Conservation (phyloP, 2,113 vertebrate genomes). For the Eurypyga helias region DNA sequence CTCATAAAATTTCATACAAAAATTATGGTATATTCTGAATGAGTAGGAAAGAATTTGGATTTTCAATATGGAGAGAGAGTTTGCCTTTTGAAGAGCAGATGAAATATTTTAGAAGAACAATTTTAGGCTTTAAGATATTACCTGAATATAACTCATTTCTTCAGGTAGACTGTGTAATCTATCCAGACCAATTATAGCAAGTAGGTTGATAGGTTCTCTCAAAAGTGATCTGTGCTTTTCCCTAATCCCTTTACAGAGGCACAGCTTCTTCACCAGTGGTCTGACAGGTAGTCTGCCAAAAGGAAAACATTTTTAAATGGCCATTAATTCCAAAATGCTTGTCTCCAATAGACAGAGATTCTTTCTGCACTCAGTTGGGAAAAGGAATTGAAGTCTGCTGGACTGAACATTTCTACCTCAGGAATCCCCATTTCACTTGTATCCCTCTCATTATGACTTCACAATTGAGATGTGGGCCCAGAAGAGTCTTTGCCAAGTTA, state of each 20-base stretch:
- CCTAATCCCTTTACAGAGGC: not conserved
- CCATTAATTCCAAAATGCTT: constrained; percentile 52
- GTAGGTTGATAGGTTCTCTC: not conserved
- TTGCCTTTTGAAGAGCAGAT: not conserved
- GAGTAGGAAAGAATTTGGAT: not conserved
- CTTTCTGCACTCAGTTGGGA: constrained; percentile 1
- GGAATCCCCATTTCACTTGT: not conserved
- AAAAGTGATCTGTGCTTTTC: not conserved
- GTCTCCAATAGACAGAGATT: constrained; percentile 32
- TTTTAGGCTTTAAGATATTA: not conserved
- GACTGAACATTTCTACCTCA: not conserved
- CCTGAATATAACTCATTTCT: not conserved
- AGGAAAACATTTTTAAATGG: constrained; percentile 25
- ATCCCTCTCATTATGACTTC: constrained; percentile 1
- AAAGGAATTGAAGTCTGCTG: constrained; percentile 20
- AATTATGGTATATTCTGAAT: not conserved
- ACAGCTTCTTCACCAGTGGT: not conserved
- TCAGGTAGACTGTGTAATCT: not conserved
- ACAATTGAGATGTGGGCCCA: constrained; percentile 2
- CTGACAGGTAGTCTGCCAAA: not conserved
- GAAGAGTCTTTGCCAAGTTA: constrained; percentile 7
- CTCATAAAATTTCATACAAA: not conserved
- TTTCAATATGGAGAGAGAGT: not conserved
- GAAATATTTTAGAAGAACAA: not conserved
- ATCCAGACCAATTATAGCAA: not conserved